These are phyloP conservation scores for Harpalus rubripes DNA, from an alignment of 2,888 invertebrate species.

Conservation along the genomic window DNA sequence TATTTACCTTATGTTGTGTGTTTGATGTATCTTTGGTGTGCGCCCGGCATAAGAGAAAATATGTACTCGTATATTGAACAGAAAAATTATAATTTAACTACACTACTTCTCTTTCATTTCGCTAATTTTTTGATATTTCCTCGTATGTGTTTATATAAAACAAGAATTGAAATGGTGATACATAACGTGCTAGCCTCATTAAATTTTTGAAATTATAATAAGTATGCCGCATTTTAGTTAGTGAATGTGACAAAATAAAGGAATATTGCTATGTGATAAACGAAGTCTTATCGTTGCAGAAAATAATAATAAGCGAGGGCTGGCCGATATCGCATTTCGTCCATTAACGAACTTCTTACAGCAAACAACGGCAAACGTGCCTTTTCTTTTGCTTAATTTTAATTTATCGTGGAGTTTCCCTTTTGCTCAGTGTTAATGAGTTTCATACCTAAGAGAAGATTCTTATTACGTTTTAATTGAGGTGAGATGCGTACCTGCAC, in stretches of 20 bases:
- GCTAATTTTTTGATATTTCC: no score
- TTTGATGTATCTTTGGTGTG: no score
- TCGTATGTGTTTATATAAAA: no score
- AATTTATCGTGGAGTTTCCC: conserved; percentile 71
- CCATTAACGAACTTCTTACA: conserved; percentile 65
- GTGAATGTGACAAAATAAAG: background rate
- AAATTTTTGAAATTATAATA: no score
- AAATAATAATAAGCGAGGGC: conserved; percentile 51
- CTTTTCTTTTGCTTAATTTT: conserved; percentile 66
- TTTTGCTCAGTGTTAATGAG: conserved; percentile 77
- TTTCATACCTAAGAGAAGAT: conserved; percentile 77
- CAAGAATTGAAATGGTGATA: no score
- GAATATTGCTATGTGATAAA: background rate
- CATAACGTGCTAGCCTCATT: no score
- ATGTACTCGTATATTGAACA: no score
- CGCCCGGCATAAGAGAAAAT: no score
- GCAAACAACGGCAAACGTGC: conserved; percentile 65
- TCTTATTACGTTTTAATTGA: conserved; percentile 79
- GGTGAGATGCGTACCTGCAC: conserved; percentile 75
- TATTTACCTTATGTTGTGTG: no score
- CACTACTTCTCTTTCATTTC: no score
- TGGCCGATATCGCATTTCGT: conserved; percentile 63
- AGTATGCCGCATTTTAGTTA: background rate
- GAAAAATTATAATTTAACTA: no score
- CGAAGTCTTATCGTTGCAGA: conserved; percentile 21